Evolutionary conservation across 2,797 vertebrate species (phyloP), one percentile per base, ranked within the genome.

Genomic region (Sebastes umbrosus): DNA sequence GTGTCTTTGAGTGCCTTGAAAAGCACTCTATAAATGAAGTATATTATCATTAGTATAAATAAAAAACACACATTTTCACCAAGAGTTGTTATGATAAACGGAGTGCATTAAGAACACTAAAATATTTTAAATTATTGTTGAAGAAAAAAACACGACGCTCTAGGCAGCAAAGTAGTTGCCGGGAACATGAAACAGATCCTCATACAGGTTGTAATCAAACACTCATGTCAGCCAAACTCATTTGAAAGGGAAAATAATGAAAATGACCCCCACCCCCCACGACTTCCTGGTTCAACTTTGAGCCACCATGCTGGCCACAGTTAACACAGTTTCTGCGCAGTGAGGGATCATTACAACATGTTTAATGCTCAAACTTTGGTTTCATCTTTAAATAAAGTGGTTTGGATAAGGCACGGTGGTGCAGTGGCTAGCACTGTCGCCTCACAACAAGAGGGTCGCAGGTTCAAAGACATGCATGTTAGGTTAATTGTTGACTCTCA

Each of bases 191-290:
- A 36, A 57, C n/a, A 11, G 22, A 18, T 54, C 31, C n/a, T 69
- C 55, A n/a, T 60, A 16, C 29, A 64, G 32, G 25, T 24, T 29
- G 31, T 55, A 13, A 64, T 24, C 8, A 55, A 64, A 63, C 2
- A 1, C 4, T 1, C 10, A 8, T 8, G 18, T 32, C 36, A 16
- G n/a, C 31, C 18, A 43, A 29, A 32, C 20, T 2, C n/a, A 9
- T 18, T 25, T 57, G 12, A 29, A 72, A 58, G 32, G 13, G 16
- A 57, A 55, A 32, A 25, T 34, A 6, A 0, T 46, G 43, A 46
- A 46, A 0, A 46, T 46, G 43, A 16, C 0, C 16, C 16, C 14
- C 43, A 7, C 43, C 43, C 13, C 39, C 1, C 0, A 0, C 0
- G 1, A 59, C 22, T 72, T 72, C 16, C 62, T 59, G 25, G 60